Evolutionary conservation across 2,888 invertebrate species (phyloP), one percentile per base, ranked within the genome.

Genomic region (Chalcis sispes): DNA sequence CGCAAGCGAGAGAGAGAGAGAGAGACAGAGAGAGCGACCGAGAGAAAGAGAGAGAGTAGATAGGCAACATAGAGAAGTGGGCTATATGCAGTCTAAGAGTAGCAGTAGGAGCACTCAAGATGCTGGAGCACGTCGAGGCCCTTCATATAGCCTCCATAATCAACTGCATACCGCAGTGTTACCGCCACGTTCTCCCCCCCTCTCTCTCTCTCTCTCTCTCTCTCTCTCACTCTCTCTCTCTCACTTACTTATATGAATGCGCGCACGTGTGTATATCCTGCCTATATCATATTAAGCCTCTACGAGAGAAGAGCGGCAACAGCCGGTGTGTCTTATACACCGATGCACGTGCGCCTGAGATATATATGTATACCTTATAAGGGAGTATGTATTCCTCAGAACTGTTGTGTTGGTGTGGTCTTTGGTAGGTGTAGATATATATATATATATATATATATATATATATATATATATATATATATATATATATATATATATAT

Each of bases 141-240:
- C 87, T 87, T 88, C 86, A 87, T 88, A 87, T 85, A 87, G 86
- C 87, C 83, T 87, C 87, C 86, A 88, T 88, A 88, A 88, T 88
- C 88, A 88, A 88, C 87, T 88, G 87, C 87, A 88, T 88, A 88
- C 88, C 88, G 82, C 87, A 87, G 85, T 87, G 87, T 88, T 87
- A 69, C 72, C 69, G 27, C 42, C 18, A 27, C 36, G 25, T 54
- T 64, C 29, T 66, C n/a, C 42, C 75, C 62, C 61, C 20, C 62
- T 29, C 52, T 59, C 59, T 52, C 64, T 59, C 52, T 36, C 36
- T 18, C 27, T 59, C 50, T 70, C 50, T 13, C 40, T 54, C 23
- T 50, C 58, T 50, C 52, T 54, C 61, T 67, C 29, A 15, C 56
- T 70, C 54, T 62, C 42, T 54, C 42, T n/a, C 54, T 23, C 50